Conservation (phyloP, 1,140 invertebrate genomes). For the Acromyrmex charruanus region DNA sequence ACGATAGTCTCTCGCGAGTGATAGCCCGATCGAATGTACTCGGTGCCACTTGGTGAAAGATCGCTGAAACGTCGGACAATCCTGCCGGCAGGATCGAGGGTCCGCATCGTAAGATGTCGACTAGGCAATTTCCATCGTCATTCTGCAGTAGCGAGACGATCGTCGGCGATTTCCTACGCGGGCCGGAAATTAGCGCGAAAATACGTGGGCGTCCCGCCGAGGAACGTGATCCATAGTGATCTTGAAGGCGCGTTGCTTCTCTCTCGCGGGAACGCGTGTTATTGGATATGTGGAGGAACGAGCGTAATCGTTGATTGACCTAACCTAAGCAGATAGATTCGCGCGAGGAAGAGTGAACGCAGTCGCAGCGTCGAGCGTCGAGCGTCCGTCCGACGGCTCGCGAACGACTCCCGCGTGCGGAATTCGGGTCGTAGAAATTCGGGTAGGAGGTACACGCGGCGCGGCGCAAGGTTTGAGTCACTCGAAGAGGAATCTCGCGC, state of each 20-base stretch:
- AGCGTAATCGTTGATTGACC: conserved; percentile 26
- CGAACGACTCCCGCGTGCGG: not conserved
- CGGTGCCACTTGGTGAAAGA: not conserved
- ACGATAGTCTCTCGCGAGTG: conserved; percentile 7
- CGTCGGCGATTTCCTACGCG: conserved; percentile 31
- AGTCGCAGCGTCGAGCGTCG: not conserved
- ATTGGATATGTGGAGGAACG: conserved; percentile 19
- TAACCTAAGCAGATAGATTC: no score
- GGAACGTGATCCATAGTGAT: conserved; percentile 8
- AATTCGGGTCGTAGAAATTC: not conserved
- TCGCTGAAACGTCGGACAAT: not conserved
- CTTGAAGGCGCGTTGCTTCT: conserved; percentile 38
- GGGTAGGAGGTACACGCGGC: no score
- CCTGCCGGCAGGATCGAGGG: conserved; percentile 8
- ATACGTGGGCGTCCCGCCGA: conserved; percentile 33
- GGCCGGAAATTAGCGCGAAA: conserved; percentile 24
- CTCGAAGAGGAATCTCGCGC: conserved; percentile 84
- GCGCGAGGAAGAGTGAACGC: no score
- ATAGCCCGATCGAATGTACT: not conserved
- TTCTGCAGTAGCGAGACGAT: conserved; percentile 23
- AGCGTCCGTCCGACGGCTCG: conserved; percentile 25
- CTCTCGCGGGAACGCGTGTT: not conserved
- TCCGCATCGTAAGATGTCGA: conserved; percentile 64
- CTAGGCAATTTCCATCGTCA: not conserved
- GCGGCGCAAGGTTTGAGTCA: conserved; percentile 77